Base-by-base conservation (phyloP, 64 coral and sea anemone genomes). In the Pachyseris speciosa region DNA sequence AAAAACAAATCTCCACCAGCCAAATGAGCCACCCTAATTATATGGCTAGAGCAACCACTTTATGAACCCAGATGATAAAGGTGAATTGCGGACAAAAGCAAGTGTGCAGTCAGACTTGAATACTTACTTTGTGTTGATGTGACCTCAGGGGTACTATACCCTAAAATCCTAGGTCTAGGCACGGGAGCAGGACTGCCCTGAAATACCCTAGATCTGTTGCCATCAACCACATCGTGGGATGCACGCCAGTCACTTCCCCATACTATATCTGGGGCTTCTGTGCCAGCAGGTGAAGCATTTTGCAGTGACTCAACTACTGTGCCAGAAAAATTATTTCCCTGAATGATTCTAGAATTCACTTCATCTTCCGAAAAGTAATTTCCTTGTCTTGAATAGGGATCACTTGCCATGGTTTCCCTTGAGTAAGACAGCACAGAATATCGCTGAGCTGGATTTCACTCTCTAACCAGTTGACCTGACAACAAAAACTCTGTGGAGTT, bases 251-350 rank as follows among this genome's bases (percentile, higher is more conserved):
- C 58, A 25, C 24, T 16, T 20, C 28, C 44, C 45, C 74, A 52
- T 2, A 52, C 15, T 17, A 51, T 9, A 53, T 53, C 74, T 34
- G 25, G 45, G 8, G 5, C 47, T 33, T 53, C 47, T 0, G 45
- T 27, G 33, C 74, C 74, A 77, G 74, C 7, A 50, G 74, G 15
- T 52, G 72, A 29, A 30, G 38, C 43, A 75, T 75, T 45, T 41
- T 73, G 69, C 6, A 75, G 40, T 10, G 72, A n/a, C 2, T 75
- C 72, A 75, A 75, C 9, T 11, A 75, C 72, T 52, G 12, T 77
- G 1, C 74, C 74, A 20, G 45, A 77, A 26, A 77, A 77, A 52
- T 30, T 45, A 75, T 75, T 30, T 51, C 41, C 25, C 41, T 74
- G 71, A 47, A 47, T 74, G 8, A 27, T 48, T 47, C 71, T 39